These are phyloP conservation scores for Dipodomys merriami DNA, from an alignment of 2,113 vertebrate species.

Conservation along the genomic window DNA sequence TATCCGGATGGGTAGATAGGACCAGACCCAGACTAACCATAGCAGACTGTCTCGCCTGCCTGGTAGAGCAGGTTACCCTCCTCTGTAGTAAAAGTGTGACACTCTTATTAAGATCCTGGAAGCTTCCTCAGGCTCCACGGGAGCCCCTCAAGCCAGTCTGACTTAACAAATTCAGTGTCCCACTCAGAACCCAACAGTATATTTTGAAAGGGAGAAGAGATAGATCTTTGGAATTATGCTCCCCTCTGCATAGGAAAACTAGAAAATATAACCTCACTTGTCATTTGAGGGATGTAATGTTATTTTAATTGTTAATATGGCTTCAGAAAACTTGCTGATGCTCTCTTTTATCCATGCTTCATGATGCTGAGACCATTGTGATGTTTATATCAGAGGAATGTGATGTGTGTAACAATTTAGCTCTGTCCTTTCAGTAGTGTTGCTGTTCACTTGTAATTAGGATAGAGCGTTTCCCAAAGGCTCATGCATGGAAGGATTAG, in stretches of 20 bases:
- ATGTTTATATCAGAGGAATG: neutral
- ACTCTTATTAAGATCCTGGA: neutral
- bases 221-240: neutral
- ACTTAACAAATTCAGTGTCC: neutral
- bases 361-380: neutral
- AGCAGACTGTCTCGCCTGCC: neutral
- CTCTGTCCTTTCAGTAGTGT: neutral
- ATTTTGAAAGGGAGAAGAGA: neutral
- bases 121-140: neutral
- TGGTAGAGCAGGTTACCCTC: neutral
- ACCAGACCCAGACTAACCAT: neutral
- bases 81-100: neutral
- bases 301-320: neutral
- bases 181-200: neutral
- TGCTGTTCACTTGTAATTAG: neutral
- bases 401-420: neutral
- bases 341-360: neutral
- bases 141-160: neutral
- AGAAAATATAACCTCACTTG: too few relatives aligned
- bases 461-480: neutral
- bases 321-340: neutral
- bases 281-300: neutral
- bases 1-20: neutral
- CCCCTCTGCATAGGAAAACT: neutral
- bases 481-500: neutral